These are phyloP conservation scores for Syngnathus typhle DNA, from an alignment of 2,113 vertebrate genomes.

Conservation along the genomic window DNA sequence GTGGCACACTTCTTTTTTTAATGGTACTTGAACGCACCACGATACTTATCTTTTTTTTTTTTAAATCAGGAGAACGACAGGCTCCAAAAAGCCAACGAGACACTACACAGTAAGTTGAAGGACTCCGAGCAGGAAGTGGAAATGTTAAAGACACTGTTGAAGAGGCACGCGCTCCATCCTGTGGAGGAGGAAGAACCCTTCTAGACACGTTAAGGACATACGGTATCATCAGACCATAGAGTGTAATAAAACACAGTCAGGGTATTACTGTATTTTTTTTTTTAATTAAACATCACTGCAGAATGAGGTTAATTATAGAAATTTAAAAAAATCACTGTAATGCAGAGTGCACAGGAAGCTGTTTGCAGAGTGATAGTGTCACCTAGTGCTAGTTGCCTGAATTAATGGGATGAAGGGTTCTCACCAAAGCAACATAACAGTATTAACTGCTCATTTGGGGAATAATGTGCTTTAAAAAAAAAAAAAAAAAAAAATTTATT, in stretches of 20 bases:
- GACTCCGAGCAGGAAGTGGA: slow-evolving; percentile 84
- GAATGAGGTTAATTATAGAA: background rate
- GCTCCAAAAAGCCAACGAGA: slow-evolving; percentile 81
- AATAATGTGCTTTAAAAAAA: no score
- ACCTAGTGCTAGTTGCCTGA: background rate
- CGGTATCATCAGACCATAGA: background rate
- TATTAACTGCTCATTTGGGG: no score
- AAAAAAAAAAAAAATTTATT: no score
- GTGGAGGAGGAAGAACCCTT: slow-evolving; percentile 70
- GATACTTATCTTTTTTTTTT: background rate
- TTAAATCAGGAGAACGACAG: slow-evolving; percentile 77
- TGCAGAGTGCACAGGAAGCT: background rate
- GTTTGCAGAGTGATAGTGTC: background rate
- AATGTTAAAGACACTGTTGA: slow-evolving; percentile 74
- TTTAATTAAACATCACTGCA: background rate
- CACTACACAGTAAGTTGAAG: slow-evolving; percentile 81
- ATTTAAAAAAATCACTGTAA: background rate
- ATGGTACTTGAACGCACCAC: background rate
- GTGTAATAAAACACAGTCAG: slow-evolving; percentile 1
- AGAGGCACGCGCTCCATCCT: slow-evolving; percentile 62
- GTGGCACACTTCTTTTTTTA: background rate
- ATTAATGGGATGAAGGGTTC: background rate
- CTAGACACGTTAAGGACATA: slow-evolving; percentile 28
- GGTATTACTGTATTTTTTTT: background rate
- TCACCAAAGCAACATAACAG: no score